These are phyloP conservation scores for Anseranas semipalmata DNA, from an alignment of 2,113 vertebrate genomes.

Conservation along the genomic window DNA sequence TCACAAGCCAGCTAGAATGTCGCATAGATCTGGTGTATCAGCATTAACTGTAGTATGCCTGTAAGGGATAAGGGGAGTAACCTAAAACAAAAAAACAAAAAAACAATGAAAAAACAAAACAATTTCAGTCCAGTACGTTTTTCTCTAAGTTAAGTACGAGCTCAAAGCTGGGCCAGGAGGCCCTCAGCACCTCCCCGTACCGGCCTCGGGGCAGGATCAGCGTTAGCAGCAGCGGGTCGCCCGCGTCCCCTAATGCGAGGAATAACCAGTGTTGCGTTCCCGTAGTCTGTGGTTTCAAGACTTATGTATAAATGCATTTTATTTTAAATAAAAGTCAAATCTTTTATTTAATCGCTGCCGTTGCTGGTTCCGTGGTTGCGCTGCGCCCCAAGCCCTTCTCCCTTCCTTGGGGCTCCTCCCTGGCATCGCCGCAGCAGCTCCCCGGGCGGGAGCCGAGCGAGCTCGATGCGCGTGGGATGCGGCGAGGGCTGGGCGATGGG, in stretches of 20 bases:
- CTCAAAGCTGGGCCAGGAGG: slow-evolving; percentile 54
- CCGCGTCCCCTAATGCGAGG: slow-evolving; percentile 8
- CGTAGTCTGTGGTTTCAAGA: slow-evolving; percentile 65
- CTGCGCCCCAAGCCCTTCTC: not conserved
- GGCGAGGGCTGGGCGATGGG: not conserved
- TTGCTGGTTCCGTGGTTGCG: not conserved
- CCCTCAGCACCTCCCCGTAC: slow-evolving; percentile 22
- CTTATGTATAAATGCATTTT: slow-evolving; percentile 84
- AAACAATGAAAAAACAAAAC: accelerated
- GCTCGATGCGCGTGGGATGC: too few species aligned
- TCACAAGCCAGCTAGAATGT: slow-evolving; percentile 75
- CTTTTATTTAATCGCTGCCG: slow-evolving; percentile 80
- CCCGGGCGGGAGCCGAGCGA: too few species aligned
- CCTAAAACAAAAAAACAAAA: not conserved
- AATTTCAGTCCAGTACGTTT: slow-evolving; percentile 36
- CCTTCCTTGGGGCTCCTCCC: not conserved
- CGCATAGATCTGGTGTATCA: slow-evolving; percentile 67
- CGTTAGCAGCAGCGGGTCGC: slow-evolving; percentile 19
- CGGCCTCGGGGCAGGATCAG: slow-evolving; percentile 19
- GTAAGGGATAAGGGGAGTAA: slow-evolving; percentile 55
- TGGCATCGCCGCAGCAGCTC: too few species aligned
- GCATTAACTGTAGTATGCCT: slow-evolving; percentile 69
- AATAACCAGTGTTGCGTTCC: slow-evolving; percentile 56
- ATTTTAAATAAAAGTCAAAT: slow-evolving; percentile 86
- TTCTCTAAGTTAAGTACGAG: slow-evolving; percentile 68